A percentile compares a stretch with the other conserved stretches of the same genome.
phyloP scores from a whole-genome alignment of 2,888 invertebrate genomes.

The Acleris laterana region DNA sequence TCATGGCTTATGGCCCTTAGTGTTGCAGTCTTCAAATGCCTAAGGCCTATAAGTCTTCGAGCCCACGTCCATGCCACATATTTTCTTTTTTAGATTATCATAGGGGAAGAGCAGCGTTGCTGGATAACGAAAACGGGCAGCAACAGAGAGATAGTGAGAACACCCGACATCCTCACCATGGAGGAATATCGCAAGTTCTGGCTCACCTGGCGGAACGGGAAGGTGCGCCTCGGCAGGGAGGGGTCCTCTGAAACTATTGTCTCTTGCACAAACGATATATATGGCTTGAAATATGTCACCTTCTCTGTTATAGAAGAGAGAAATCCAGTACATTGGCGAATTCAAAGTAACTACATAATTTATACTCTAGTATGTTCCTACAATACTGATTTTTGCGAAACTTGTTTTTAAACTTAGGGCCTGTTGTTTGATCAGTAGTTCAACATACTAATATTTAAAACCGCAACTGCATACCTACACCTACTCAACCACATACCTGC shows the following conservation, averaged over 20 bases:
- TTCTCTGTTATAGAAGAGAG: slow-evolving; percentile 39
- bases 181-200: slow-evolving; percentile 75
- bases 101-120: slow-evolving; percentile 49
- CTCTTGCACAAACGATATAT: slow-evolving; percentile 41
- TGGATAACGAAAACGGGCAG: slow-evolving; percentile 48
- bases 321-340: slow-evolving; percentile 42
- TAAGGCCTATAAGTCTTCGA: no score
- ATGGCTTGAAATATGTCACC: slow-evolving; percentile 50
- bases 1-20: no score
- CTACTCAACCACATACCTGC: no score
- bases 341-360: slow-evolving; percentile 16
- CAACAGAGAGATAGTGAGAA: slow-evolving; percentile 46
- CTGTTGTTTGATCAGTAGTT: no score
- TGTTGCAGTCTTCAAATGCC: no score
- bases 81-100: slow-evolving; percentile 47
- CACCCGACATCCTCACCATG: slow-evolving; percentile 71
- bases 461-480: no score
- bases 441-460: no score
- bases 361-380: no score
- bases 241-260: slow-evolving; percentile 61
- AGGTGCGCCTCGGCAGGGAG: slow-evolving; percentile 65
- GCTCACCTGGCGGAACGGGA: slow-evolving; percentile 76
- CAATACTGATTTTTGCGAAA: no score
- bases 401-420: no score
- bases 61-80: not conserved